A percentile compares a stretch with the other conserved stretches of the same genome.
phyloP scores from a whole-genome alignment of 2,113 vertebrate genomes.

The Galeopterus variegatus region DNA sequence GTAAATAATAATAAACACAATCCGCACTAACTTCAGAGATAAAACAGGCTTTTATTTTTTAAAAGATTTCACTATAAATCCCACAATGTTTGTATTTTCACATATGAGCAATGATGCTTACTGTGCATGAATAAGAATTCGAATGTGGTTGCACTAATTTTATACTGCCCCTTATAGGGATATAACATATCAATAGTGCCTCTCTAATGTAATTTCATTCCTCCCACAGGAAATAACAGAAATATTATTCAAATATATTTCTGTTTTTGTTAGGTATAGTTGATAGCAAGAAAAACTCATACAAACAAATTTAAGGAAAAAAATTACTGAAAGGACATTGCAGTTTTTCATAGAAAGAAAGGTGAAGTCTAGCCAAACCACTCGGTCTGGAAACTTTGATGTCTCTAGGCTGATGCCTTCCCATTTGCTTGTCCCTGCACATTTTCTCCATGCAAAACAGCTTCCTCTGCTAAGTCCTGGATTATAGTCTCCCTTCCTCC shows the following conservation, averaged over 20 bases:
- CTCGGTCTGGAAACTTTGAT: not conserved
- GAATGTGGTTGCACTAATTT: not conserved
- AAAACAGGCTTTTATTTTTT: not conserved
- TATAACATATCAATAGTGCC: not conserved
- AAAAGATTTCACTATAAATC: not conserved
- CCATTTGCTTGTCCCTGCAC: not conserved
- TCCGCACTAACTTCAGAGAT: not conserved
- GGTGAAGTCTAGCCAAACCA: not conserved
- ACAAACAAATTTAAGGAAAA: not conserved
- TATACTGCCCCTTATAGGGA: not conserved
- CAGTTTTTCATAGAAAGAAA: not conserved
- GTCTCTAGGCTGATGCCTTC: not conserved
- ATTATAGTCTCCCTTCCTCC: not conserved
- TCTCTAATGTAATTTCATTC: not conserved
- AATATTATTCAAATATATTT: not conserved
- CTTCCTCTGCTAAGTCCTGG: not conserved
- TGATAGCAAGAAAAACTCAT: not conserved
- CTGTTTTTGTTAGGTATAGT: not conserved
- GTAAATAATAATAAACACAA: not conserved
- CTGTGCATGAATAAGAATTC: conserved; percentile 25
- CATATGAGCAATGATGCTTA: not conserved
- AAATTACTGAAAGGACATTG: not conserved
- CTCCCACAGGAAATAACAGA: not conserved
- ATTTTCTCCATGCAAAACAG: not conserved
- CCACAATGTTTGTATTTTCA: not conserved